A percentile compares a stretch with the other conserved stretches of the same genome.
phyloP scores from a whole-genome alignment of 1,140 invertebrate species.

The Alviniconcha marisindica region DNA sequence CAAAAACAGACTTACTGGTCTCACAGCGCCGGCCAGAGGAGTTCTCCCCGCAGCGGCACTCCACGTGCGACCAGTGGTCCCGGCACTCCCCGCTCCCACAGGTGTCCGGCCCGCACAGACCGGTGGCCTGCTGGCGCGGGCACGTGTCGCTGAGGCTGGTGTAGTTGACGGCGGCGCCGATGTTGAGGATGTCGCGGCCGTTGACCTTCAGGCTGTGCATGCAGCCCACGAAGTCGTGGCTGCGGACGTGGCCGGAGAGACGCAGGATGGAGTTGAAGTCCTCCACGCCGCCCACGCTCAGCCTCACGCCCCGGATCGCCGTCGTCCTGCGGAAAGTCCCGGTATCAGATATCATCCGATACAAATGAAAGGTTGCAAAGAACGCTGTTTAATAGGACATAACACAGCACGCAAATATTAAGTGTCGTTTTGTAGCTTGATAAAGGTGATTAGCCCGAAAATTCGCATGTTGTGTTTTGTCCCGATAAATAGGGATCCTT shows the following conservation, averaged over 20 bases:
- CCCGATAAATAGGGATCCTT: too few relatives aligned
- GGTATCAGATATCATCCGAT: too few relatives aligned
- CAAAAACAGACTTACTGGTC: conserved; percentile 8
- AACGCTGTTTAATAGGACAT: too few relatives aligned
- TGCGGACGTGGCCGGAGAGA: conserved; percentile 88
- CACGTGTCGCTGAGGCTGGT: conserved; percentile 86
- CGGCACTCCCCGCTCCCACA: conserved; percentile 78
- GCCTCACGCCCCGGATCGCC: conserved; percentile 72
- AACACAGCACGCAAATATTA: too few relatives aligned
- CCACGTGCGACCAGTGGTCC: conserved; percentile 31
- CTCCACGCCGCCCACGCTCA: conserved; percentile 90
- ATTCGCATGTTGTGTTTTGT: too few relatives aligned
- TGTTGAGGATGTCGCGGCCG: conserved; percentile 79
- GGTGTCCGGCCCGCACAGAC: conserved; percentile 63
- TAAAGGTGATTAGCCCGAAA: too few relatives aligned
- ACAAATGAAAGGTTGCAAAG: too few relatives aligned
- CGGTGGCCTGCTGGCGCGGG: conserved; percentile 78
- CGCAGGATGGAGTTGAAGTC: conserved; percentile 90
- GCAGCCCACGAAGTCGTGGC: conserved; percentile 95
- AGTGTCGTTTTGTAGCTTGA: too few relatives aligned
- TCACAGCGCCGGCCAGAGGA: conserved; percentile 25
- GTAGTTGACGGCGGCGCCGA: conserved; percentile 19
- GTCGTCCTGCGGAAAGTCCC: conserved; percentile 1
- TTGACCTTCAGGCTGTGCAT: conserved; percentile 93
- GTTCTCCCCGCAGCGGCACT: conserved; percentile 15